Conservation (phyloP, 2,888 invertebrate species). For the Pachymerium ferrugineum region DNA sequence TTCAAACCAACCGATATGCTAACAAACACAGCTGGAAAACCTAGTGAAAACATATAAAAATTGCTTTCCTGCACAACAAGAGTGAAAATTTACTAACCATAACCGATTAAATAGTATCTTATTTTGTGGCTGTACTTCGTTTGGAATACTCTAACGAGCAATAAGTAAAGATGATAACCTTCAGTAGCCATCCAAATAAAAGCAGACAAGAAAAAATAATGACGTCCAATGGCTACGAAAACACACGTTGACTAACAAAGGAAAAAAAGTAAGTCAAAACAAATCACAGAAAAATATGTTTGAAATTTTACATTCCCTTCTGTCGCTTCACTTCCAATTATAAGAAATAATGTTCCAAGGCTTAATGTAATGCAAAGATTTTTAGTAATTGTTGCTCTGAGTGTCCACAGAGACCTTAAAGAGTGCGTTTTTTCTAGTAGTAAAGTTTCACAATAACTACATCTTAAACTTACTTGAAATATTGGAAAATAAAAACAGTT, state of each 20-base stretch:
- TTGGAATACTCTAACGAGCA: slow-evolving; percentile 52
- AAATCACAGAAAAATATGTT: too few relatives aligned
- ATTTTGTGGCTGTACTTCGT: slow-evolving; percentile 46
- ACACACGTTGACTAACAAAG: slow-evolving; percentile 42
- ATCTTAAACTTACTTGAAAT: neutral
- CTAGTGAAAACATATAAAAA: neutral
- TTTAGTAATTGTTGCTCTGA: neutral
- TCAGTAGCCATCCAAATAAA: slow-evolving; percentile 55
- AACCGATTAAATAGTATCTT: slow-evolving; percentile 50
- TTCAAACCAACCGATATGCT: neutral
- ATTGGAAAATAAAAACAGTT: neutral
- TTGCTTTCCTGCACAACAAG: neutral
- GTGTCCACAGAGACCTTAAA: neutral
- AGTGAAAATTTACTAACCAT: slow-evolving; percentile 43
- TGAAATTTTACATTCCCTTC: too few relatives aligned
- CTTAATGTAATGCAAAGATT: neutral
- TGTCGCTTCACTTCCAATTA: neutral
- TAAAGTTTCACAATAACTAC: neutral
- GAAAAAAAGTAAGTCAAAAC: neutral
- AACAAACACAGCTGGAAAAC: slow-evolving; percentile 1
- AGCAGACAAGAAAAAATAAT: slow-evolving; percentile 51
- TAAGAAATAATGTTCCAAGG: neutral
- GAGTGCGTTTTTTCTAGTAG: neutral
- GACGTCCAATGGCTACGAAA: slow-evolving; percentile 49
- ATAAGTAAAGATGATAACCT: slow-evolving; percentile 52